Evolutionary conservation across 2,888 invertebrate genomes (phyloP).

Genomic region (Eurois occulta): DNA sequence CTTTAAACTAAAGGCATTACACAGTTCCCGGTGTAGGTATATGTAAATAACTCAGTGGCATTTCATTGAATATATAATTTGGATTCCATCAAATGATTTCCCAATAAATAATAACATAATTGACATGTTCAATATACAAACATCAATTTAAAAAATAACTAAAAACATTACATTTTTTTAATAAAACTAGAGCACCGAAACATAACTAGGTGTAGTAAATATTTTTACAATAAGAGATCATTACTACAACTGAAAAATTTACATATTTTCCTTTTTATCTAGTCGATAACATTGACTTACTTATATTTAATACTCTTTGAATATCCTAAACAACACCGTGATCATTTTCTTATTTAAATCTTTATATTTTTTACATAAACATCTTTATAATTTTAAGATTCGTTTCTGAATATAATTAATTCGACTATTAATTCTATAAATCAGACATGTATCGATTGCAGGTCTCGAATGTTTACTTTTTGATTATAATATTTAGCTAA

Average conservation of each 20-base stretch:
- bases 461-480: background rate
- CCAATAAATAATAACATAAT: constrained; percentile 67
- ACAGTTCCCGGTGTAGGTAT: constrained; percentile 42
- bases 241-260: constrained; percentile 68
- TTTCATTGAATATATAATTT: constrained; percentile 47
- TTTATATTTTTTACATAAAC: constrained; percentile 39
- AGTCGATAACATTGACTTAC: constrained; percentile 58
- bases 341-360: constrained; percentile 53
- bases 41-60: constrained; percentile 52
- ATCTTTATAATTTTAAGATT: constrained; percentile 62
- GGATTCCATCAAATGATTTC: constrained; percentile 54
- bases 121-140: constrained; percentile 63
- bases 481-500: background rate
- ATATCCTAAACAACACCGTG: constrained; percentile 65
- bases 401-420: constrained; percentile 62
- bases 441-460: constrained; percentile 53
- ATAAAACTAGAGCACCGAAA: constrained; percentile 73
- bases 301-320: constrained; percentile 66
- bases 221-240: constrained; percentile 72
- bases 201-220: constrained; percentile 69
- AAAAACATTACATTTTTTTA: constrained; percentile 55
- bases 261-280: constrained; percentile 59
- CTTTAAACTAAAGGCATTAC: constrained; percentile 50
- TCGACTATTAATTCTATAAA: constrained; percentile 54
- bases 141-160: constrained; percentile 61